Percentiles rank a stretch among this genome's conserved stretches.
phyloP scores from a whole-genome alignment of 2,888 invertebrate genomes.

The Melipona bicolor region DNA sequence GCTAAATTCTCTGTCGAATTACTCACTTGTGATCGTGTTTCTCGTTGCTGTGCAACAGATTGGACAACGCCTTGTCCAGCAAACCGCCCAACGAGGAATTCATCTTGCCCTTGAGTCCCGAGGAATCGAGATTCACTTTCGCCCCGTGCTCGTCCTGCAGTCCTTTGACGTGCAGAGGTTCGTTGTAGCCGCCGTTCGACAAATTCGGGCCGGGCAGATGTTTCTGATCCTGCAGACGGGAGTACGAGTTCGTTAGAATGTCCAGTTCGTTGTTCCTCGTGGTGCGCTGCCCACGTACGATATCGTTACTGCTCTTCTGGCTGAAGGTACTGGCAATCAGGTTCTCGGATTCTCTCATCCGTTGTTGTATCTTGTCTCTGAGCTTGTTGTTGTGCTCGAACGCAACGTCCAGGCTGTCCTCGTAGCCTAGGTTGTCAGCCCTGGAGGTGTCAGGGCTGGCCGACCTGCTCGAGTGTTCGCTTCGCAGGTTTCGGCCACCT shows the following conservation, averaged over 20 bases:
- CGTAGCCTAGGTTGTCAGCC: conserved; percentile 80
- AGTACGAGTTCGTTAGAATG: conserved; percentile 51
- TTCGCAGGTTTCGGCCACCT: conserved; percentile 59
- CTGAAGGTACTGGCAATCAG: conserved; percentile 80
- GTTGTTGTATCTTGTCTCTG: conserved; percentile 82
- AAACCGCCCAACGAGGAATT: conserved; percentile 75
- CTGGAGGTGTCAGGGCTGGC: conserved; percentile 76
- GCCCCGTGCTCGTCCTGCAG: conserved; percentile 20
- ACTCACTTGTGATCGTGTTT: conserved; percentile 82
- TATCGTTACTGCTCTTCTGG: conserved; percentile 68
- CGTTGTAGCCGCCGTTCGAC: conserved; percentile 62
- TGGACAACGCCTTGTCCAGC: conserved; percentile 79
- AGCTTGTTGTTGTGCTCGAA: conserved; percentile 83
- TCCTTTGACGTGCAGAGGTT: conserved; percentile 22
- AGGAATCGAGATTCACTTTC: conserved; percentile 62
- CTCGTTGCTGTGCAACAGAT: conserved; percentile 79
- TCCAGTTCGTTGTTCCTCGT: conserved; percentile 44
- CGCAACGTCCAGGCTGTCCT: conserved; percentile 82
- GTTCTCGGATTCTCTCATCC: conserved; percentile 82
- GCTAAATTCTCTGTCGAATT: background rate
- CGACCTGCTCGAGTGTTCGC: conserved; percentile 77
- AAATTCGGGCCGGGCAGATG: conserved; percentile 41
- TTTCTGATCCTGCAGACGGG: conserved; percentile 55
- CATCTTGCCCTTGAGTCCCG: conserved; percentile 74
- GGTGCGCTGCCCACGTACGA: background rate